phyloP scores from a whole-genome alignment of 2,113 vertebrate species.

The Arizona elegans region DNA sequence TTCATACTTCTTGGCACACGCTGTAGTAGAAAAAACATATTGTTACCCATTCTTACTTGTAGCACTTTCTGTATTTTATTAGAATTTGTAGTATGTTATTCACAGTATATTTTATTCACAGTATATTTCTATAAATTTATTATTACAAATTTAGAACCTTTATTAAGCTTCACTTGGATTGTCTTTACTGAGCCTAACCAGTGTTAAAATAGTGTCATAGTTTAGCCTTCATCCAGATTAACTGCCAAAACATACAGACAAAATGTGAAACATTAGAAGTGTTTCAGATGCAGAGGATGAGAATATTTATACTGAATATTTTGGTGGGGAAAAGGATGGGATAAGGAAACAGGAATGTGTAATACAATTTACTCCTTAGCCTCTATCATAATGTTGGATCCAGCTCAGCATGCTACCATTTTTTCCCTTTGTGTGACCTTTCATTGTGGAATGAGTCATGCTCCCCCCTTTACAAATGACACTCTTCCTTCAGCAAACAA shows the following conservation, averaged over 20 bases:
- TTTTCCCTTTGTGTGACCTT: constrained; percentile 40
- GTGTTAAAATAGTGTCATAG: background rate
- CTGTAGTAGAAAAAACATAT: background rate
- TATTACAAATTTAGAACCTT: background rate
- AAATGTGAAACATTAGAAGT: background rate
- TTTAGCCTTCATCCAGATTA: background rate
- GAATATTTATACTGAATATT: background rate
- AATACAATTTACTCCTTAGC: background rate
- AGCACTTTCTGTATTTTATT: background rate
- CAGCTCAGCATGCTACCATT: constrained; percentile 8
- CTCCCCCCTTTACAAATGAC: constrained; percentile 45
- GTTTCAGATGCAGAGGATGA: background rate
- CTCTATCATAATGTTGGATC: background rate
- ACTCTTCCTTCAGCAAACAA: constrained; percentile 32
- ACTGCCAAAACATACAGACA: background rate
- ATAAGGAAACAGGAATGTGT: background rate
- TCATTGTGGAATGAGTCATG: constrained; percentile 55
- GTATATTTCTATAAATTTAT: background rate
- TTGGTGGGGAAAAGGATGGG: no score
- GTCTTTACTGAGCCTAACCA: background rate
- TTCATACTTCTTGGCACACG: background rate
- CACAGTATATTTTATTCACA: background rate
- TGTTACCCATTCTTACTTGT: background rate
- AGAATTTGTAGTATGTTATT: background rate
- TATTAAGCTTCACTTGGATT: background rate